Conservation (phyloP, 2,888 invertebrate species). For the Microplitis deprimator region DNA sequence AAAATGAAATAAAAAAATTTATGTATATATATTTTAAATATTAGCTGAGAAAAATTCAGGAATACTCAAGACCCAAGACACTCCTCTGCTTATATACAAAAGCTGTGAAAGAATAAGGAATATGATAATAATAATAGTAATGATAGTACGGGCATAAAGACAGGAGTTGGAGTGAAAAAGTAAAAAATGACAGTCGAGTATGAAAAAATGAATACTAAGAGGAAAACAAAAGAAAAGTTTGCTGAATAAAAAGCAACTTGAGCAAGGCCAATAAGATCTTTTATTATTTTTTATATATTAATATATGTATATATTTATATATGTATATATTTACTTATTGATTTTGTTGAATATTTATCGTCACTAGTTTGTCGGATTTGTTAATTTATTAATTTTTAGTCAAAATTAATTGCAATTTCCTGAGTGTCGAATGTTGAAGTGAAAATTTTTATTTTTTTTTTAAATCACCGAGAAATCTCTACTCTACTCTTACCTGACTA, state of each 20-base stretch:
- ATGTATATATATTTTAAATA: not conserved
- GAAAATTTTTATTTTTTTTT: too few relatives aligned
- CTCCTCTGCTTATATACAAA: not conserved
- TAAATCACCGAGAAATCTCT: too few relatives aligned
- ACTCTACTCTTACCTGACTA: too few relatives aligned
- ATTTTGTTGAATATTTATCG: too few relatives aligned
- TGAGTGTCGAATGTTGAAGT: too few relatives aligned
- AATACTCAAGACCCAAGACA: not conserved
- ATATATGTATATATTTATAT: too few relatives aligned
- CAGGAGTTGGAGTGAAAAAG: not conserved
- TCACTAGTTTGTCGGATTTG: too few relatives aligned
- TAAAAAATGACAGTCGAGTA: not conserved
- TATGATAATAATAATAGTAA: not conserved
- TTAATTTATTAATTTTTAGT: too few relatives aligned
- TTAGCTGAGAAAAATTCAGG: not conserved
- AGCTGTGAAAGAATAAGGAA: not conserved
- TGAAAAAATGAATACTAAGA: constrained; percentile 2
- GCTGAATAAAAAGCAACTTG: constrained; percentile 1
- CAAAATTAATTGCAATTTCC: too few relatives aligned
- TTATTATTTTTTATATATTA: not conserved
- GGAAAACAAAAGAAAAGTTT: constrained; percentile 19
- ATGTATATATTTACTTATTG: too few relatives aligned
- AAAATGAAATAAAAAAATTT: not conserved
- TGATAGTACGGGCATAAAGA: not conserved
- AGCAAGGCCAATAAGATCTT: constrained; percentile 17